These are phyloP conservation scores for Prionace glauca DNA, from an alignment of 2,797 vertebrate genomes.

Conservation along the genomic window DNA sequence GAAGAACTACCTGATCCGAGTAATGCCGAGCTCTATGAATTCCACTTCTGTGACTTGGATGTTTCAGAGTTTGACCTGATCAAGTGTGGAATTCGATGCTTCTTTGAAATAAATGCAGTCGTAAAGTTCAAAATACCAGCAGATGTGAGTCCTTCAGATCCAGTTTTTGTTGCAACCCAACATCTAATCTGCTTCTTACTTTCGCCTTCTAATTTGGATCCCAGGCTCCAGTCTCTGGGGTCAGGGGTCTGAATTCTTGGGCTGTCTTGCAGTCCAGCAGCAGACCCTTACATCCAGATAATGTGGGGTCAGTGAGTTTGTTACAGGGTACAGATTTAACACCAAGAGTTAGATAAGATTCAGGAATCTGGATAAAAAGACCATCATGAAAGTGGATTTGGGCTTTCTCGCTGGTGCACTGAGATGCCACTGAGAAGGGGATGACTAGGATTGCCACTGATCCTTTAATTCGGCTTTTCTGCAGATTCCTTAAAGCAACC, in stretches of 20 bases:
- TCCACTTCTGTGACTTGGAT: slow-evolving; percentile 87
- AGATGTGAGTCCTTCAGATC: slow-evolving; percentile 65
- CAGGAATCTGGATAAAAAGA: background rate
- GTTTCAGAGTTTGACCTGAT: slow-evolving; percentile 78
- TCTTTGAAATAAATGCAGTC: slow-evolving; percentile 92
- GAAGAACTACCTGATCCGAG: slow-evolving; percentile 72
- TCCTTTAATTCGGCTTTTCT: background rate
- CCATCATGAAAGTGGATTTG: background rate
- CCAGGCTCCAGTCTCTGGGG: background rate
- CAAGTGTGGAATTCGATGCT: slow-evolving; percentile 84
- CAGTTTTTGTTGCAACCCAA: background rate
- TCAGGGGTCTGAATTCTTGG: background rate
- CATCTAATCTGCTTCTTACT: background rate
- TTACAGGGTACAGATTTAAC: background rate
- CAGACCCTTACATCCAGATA: background rate
- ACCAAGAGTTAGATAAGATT: background rate
- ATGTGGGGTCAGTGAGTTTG: background rate
- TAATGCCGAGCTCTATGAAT: slow-evolving; percentile 72
- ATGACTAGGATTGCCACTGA: background rate
- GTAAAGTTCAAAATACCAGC: slow-evolving; percentile 96
- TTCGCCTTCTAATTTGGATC: background rate
- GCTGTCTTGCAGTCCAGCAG: background rate
- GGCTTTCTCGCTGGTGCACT: background rate
- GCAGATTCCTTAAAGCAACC: background rate
- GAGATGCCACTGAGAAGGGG: background rate